A percentile compares a stretch with the other conserved stretches of the same genome.
These are phyloP conservation scores for Toxotes chatareus DNA, from an alignment of 2,113 vertebrate species.

Conservation along the genomic window DNA sequence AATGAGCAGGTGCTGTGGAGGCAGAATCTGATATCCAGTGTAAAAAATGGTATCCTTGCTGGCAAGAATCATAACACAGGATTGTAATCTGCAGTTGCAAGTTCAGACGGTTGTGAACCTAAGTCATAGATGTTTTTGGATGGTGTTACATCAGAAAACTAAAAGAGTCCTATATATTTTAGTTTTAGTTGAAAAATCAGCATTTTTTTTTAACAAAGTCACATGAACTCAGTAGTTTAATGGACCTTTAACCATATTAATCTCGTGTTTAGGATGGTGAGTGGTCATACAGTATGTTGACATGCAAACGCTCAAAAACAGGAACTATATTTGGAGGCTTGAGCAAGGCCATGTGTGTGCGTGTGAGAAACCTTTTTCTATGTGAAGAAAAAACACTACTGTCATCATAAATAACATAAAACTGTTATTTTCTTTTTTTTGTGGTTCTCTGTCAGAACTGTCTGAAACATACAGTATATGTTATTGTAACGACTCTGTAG, in stretches of 20 bases:
- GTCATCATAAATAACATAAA: background rate
- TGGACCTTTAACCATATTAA: background rate
- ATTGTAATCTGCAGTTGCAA: background rate
- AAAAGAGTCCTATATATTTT: background rate
- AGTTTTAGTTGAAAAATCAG: background rate
- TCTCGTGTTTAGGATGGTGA: background rate
- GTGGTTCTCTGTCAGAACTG: background rate
- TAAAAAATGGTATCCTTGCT: background rate
- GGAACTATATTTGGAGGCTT: constrained; percentile 11
- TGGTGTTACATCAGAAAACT: background rate
- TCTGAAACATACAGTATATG: background rate
- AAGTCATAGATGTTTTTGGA: background rate
- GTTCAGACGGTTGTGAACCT: background rate
- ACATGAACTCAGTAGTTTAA: background rate
- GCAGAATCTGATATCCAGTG: background rate
- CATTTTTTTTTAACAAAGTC: background rate
- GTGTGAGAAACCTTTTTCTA: background rate
- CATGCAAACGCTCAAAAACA: constrained; percentile 13
- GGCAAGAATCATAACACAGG: background rate
- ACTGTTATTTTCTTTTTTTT: too few species aligned
- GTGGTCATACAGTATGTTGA: background rate
- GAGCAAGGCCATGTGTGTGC: background rate
- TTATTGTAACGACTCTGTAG: background rate
- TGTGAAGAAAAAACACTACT: background rate
- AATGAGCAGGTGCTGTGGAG: constrained; percentile 21